Conservation (phyloP, 2,888 invertebrate genomes). For the Odontocolon sp. region DNA sequence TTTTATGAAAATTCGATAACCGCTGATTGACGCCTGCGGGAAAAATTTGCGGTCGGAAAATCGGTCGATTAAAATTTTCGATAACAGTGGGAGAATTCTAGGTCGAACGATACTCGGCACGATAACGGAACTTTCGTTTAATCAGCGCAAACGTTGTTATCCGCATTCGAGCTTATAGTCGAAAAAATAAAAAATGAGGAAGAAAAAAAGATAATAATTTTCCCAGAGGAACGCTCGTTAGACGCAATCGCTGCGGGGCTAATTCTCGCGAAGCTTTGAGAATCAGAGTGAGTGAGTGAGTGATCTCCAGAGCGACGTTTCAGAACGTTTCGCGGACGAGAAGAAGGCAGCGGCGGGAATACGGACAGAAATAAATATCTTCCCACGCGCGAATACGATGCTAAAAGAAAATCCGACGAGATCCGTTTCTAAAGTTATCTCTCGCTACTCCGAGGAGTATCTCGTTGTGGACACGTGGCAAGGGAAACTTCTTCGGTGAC, state of each 20-base stretch:
- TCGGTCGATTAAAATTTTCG: too few species aligned
- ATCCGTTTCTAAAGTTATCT: slow-evolving; percentile 79
- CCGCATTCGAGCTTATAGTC: not conserved
- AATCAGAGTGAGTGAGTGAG: not conserved
- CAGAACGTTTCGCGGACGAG: slow-evolving; percentile 43
- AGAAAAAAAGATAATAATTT: not conserved
- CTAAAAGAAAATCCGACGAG: slow-evolving; percentile 76
- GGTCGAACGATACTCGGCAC: too few species aligned
- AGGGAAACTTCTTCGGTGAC: slow-evolving; percentile 9
- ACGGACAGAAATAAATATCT: slow-evolving; percentile 76
- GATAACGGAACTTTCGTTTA: not conserved
- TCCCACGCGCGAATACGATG: slow-evolving; percentile 79
- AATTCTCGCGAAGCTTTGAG: not conserved
- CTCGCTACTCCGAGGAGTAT: slow-evolving; percentile 43
- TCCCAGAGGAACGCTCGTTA: not conserved
- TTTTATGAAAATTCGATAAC: too few species aligned
- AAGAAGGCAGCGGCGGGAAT: slow-evolving; percentile 36
- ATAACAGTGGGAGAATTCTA: too few species aligned
- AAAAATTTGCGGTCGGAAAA: too few species aligned
- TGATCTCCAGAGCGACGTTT: slow-evolving; percentile 15
- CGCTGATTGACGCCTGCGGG: too few species aligned
- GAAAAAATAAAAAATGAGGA: not conserved
- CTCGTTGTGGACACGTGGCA: slow-evolving; percentile 67
- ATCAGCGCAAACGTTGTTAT: too few species aligned
- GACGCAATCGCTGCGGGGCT: not conserved